Evolutionary conservation across 2,888 invertebrate genomes (phyloP).

Genomic region (Cryptus armator): DNA sequence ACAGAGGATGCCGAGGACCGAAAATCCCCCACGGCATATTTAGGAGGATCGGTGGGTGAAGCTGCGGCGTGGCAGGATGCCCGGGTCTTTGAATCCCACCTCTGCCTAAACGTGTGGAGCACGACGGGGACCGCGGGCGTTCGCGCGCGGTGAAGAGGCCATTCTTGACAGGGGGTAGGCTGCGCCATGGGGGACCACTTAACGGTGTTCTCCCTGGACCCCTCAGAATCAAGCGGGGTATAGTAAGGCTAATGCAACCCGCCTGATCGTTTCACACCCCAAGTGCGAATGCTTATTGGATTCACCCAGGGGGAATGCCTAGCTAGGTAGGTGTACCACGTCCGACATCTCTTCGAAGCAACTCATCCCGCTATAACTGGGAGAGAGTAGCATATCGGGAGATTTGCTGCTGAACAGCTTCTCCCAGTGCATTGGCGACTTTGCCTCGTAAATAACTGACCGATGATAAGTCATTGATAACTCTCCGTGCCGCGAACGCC

Average conservation of each 20-base stretch:
- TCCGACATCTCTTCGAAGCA: conserved; percentile 33
- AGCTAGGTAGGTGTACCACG: conserved; percentile 14
- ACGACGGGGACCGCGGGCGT: conserved; percentile 55
- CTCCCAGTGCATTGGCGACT: conserved; percentile 25
- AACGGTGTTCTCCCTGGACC: conserved; percentile 78
- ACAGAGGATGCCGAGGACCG: conserved; percentile 20
- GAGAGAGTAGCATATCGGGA: conserved; percentile 6
- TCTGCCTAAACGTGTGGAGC: conserved; percentile 46
- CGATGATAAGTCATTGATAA: conserved; percentile 67
- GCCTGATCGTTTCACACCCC: conserved; percentile 78
- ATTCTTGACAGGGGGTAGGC: conserved; percentile 81
- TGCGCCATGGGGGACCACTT: conserved; percentile 83
- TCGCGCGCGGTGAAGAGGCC: conserved; percentile 69
- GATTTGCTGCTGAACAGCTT: conserved; percentile 21
- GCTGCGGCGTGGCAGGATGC: conserved; percentile 28
- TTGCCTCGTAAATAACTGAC: conserved; percentile 60
- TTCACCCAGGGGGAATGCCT: conserved; percentile 60
- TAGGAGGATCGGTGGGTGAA: conserved; percentile 56
- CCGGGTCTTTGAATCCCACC: conserved; percentile 33
- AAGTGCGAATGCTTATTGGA: conserved; percentile 73
- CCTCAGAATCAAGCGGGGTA: conserved; percentile 49
- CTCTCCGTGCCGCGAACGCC: conserved; percentile 55
- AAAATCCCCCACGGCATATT: conserved; percentile 66
- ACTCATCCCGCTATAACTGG: conserved; percentile 23
- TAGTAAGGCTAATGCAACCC: conserved; percentile 75